Percentiles rank a stretch among this genome's conserved stretches.
Conservation (phyloP, 2,113 vertebrate species). For the Crotalus helleri region DNA sequence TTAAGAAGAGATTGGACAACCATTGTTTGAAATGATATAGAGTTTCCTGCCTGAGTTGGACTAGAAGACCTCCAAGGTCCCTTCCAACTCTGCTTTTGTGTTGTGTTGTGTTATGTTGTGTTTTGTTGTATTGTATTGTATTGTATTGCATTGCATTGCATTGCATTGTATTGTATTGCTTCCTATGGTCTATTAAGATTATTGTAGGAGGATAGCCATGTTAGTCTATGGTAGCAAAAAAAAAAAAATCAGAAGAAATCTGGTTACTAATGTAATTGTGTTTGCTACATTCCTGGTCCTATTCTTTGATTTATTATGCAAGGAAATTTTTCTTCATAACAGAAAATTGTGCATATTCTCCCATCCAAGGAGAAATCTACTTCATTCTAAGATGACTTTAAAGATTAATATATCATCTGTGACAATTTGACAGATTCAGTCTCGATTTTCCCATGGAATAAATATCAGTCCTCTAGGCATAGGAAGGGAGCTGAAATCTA, state of each 20-base stretch:
- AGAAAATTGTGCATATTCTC: not conserved
- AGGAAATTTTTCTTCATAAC: not conserved
- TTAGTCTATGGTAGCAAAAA: not conserved
- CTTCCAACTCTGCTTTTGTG: no score
- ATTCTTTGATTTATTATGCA: not conserved
- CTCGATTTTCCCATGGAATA: not conserved
- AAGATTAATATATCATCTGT: not conserved
- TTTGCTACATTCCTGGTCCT: not conserved
- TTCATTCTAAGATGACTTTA: not conserved
- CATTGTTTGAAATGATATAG: no score
- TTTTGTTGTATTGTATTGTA: no score
- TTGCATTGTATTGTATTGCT: no score
- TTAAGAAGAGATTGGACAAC: no score
- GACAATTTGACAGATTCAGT: not conserved
- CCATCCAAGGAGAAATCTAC: not conserved
- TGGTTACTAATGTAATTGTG: not conserved
- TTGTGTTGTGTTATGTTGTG: no score
- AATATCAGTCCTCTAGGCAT: not conserved
- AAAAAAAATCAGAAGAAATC: not conserved
- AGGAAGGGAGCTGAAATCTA: not conserved
- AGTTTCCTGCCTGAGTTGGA: no score
- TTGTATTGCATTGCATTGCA: no score
- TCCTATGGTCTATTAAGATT: not conserved
- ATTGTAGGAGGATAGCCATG: not conserved
- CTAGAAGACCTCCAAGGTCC: no score